These are phyloP conservation scores for Manis pentadactyla DNA, from an alignment of 2,797 vertebrate species.

Conservation along the genomic window DNA sequence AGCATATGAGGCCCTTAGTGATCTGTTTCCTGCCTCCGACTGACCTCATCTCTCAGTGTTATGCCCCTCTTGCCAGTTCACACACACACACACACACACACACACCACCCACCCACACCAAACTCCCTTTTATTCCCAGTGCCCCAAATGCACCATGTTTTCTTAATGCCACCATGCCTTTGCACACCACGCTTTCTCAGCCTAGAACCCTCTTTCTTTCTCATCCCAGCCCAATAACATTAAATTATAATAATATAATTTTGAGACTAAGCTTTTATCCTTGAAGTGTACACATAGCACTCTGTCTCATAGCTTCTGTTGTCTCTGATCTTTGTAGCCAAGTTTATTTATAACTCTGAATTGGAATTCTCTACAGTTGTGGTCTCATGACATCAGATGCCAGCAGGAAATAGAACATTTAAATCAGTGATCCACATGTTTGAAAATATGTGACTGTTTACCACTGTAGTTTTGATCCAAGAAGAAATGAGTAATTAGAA, in stretches of 20 bases:
- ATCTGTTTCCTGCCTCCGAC: not conserved
- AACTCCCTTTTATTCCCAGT: not conserved
- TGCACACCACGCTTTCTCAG: not conserved
- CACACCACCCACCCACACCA: not conserved
- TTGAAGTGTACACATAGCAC: not conserved
- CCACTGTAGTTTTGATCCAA: conserved; percentile 16
- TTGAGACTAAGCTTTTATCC: conserved; percentile 9
- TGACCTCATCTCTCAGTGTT: not conserved
- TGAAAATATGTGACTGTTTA: conserved; percentile 57
- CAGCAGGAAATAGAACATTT: conserved; percentile 38
- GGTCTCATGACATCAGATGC: conserved; percentile 14
- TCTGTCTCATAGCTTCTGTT: not conserved
- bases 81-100: not conserved
- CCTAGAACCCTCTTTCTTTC: not conserved
- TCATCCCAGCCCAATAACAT: not conserved
- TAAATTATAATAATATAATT: not conserved
- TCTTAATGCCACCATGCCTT: not conserved
- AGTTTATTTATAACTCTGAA: conserved; percentile 41
- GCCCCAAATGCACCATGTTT: not conserved
- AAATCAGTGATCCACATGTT: conserved; percentile 25
- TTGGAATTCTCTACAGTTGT: conserved; percentile 40
- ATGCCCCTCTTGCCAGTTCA: not conserved
- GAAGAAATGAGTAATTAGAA: conserved; percentile 40
- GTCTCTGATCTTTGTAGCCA: not conserved
- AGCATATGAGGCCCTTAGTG: not conserved